Base-by-base conservation (phyloP, 1,140 invertebrate genomes). In the Lepidurus arcticus region DNA sequence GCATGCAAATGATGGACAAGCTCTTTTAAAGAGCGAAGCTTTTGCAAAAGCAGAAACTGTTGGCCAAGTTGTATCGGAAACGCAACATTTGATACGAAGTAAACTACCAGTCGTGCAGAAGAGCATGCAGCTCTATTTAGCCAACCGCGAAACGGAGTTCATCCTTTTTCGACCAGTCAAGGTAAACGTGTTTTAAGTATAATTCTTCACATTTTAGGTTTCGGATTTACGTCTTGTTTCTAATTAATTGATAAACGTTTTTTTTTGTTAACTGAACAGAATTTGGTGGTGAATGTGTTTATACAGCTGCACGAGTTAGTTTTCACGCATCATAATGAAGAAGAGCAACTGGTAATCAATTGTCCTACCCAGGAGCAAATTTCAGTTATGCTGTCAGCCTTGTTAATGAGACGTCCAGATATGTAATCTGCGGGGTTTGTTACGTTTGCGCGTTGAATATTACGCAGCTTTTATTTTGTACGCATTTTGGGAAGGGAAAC, bases 61-160 rank as follows among this genome's bases (percentile, higher is more conserved):
- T 7, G 83, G 85, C 43, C 84, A 86, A 73, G 80, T 86, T 73
- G 83, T 87, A 13, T 81, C 85, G n/a, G 86, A 87, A 81, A 84
- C 85, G 7, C 85, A 88, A 81, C 88, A 91, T 73, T 86, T 90
- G 53, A 91, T 97, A 42, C 95, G 95, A 85, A 87, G 90, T 1
- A 91, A 92, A 80, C 86, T 97, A 42, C 91, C 94, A 0, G 87
- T 87, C 5, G 86, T 98, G 5, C 94, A 97, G 82, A 88, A 91
- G 1, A 93, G 92, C 7, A 96, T 98, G 94, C 91, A 95, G 81
- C 87, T 98, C 0, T 98, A 98, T 85, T 86, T 98, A 21, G 93
- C 96, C n/a, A 98, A 98, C 86, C 90, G 91, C 81, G 96, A 98
- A 85, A 98, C 97, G 0, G 96, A 98, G 84, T 95, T 94, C 82